Evolutionary conservation across 2,888 invertebrate species (phyloP).

Genomic region (Dicranocentrus wangi): DNA sequence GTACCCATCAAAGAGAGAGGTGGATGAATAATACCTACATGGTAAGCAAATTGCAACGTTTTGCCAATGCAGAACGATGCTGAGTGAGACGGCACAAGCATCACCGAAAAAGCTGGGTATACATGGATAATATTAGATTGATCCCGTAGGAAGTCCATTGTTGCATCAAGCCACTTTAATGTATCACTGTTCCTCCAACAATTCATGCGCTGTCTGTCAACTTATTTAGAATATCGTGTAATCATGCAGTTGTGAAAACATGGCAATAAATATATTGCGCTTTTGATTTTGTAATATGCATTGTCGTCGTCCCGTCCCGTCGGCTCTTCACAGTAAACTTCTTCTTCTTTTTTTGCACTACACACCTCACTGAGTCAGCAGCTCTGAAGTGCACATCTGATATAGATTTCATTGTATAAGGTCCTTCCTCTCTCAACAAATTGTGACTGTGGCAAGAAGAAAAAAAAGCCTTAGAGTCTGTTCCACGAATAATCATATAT

Average conservation of each 20-base stretch:
- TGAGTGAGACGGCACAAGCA: no score
- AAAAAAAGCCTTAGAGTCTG: no score
- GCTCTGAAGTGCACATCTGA: neutral
- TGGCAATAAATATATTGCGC: neutral
- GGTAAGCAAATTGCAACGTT: no score
- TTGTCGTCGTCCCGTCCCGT: neutral
- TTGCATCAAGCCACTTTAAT: neutral
- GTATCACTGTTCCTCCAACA: neutral
- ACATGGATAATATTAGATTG: neutral
- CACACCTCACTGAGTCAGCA: conserved; percentile 22
- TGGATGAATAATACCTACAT: no score
- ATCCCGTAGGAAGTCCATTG: neutral
- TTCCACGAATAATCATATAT: no score
- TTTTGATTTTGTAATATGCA: neutral
- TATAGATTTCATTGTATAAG: conserved; percentile 30
- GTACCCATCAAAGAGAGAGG: no score
- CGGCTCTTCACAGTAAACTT: neutral
- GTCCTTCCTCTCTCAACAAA: conserved; percentile 49
- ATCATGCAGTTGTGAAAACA: conserved; percentile 15
- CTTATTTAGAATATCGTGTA: conserved; percentile 18
- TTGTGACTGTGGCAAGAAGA: conserved; percentile 36
- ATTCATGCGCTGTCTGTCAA: neutral
- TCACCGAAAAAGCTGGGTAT: neutral
- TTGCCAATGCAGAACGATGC: no score
- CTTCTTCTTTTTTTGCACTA: no score